Evolutionary conservation across 2,113 vertebrate species (phyloP), one percentile per base, ranked within the genome.

Genomic region (Myrmecobius fasciatus): DNA sequence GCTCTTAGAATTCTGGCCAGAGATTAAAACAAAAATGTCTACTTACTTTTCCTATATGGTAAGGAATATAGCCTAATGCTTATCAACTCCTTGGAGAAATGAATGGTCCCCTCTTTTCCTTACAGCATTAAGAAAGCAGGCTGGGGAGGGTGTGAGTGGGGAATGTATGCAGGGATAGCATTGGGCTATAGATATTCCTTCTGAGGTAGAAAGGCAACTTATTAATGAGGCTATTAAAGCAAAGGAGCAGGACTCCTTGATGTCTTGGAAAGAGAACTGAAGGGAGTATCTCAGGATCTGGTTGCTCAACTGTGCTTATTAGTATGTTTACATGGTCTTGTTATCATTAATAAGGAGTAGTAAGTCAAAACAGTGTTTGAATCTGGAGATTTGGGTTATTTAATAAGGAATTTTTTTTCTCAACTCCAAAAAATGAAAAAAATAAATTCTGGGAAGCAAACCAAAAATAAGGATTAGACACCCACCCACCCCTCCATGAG

Each of bases 121-220:
- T 83, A 43, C 6, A 83, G n/a, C 5, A 83, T 7, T 83, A 83
- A 43, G 67, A 83, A 83, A 83, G n/a, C 67, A 43, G n/a, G 67
- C n/a, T 22, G 1, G 0, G 67, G n/a, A n/a, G 20, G 1, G 67
- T 25, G 67, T 24, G n/a, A 2, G 36, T 14, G 11, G 1, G 17
- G 67, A 9, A n/a, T 20, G 4, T n/a, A 1, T 36, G 17, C 36
- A 83, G 20, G 20, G 67, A 83, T 20, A 83, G 67, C 17, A 43
- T n/a, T 83, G 67, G n/a, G 67, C 20, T 83, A 83, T 8, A 83
- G 20, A 83, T 0, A 22, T 43, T 83, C 67, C n/a, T 43, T 83
- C 43, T 83, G 67, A 24, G 14, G 67, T 83, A 83, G 67, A 83
- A 83, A 83, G 67, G 20, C 67, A 83, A 83, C 43, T 83, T 43